These are phyloP conservation scores for Andrena chrysosceles DNA, from an alignment of 2,888 invertebrate genomes.

Conservation along the genomic window DNA sequence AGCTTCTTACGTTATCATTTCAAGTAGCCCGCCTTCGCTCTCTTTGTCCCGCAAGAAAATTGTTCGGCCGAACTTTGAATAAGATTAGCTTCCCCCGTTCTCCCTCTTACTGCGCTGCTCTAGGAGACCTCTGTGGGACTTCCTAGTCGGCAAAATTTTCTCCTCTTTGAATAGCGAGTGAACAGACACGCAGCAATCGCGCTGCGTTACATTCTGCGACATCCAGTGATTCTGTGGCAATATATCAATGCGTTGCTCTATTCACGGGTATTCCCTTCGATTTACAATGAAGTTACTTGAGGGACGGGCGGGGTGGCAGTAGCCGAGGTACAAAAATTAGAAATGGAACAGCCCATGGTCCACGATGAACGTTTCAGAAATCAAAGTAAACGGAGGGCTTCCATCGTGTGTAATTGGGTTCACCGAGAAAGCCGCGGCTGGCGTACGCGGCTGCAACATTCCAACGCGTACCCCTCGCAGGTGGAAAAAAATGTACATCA, in stretches of 20 bases:
- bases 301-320: background rate
- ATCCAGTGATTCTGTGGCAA: background rate
- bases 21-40: constrained; percentile 27
- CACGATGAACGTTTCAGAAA: constrained; percentile 13
- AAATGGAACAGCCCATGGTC: background rate
- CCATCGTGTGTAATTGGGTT: constrained; percentile 45
- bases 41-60: constrained; percentile 49
- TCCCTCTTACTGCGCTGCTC: background rate
- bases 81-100: constrained; percentile 27
- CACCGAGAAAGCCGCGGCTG: background rate
- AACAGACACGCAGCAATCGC: background rate
- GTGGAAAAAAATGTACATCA: constrained; percentile 15
- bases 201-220: background rate
- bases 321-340: background rate
- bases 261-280: background rate
- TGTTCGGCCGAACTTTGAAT: constrained; percentile 44
- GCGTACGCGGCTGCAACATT: constrained; percentile 15
- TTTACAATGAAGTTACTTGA: constrained; percentile 13
- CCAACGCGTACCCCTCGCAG: background rate
- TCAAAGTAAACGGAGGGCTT: constrained; percentile 32
- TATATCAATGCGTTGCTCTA: background rate
- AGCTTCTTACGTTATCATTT: constrained; percentile 50
- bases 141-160: constrained; percentile 6
- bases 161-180: background rate
- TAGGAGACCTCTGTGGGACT: background rate